Evolutionary conservation across 30 jellyfish, hydroid and myxozoan species (phyloP).

Genomic region (Hydractinia symbiolongicarpus): DNA sequence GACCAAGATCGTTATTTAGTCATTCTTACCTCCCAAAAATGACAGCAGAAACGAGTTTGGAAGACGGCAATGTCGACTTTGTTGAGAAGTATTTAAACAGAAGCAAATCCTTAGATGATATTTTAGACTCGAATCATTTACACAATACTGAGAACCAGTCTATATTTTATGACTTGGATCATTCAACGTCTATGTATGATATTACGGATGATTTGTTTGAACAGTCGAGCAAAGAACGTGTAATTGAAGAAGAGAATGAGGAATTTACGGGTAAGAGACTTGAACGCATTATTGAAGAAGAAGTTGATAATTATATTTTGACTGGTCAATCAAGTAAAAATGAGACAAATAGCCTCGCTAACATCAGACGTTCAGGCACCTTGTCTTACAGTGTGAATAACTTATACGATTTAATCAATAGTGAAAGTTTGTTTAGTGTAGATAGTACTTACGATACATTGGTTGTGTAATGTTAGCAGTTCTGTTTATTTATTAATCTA

Average conservation of each 20-base stretch:
- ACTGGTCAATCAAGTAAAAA: background rate
- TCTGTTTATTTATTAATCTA: too few species aligned
- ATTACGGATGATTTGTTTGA: background rate
- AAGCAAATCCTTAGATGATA: slow-evolving; percentile 10
- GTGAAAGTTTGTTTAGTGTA: background rate
- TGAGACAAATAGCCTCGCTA: background rate
- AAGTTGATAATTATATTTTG: slow-evolving; percentile 12
- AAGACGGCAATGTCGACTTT: background rate
- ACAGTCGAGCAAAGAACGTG: background rate
- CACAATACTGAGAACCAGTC: background rate
- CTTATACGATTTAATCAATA: slow-evolving; percentile 6
- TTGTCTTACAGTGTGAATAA: slow-evolving; percentile 20
- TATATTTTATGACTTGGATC: background rate
- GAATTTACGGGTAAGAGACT: background rate
- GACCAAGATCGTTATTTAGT: slow-evolving; percentile 10
- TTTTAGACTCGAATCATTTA: background rate
- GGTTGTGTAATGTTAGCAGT: background rate
- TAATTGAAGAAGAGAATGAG: background rate
- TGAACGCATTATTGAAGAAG: slow-evolving; percentile 13
- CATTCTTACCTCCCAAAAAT: background rate
- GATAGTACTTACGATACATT: background rate
- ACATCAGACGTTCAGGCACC: slow-evolving; percentile 1
- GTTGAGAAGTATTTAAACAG: background rate
- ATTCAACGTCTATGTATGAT: background rate
- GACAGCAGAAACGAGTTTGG: background rate